Evolutionary conservation across 1,140 invertebrate species (phyloP), one percentile per base, ranked within the genome.

Genomic region (Zaprionus davidi): DNA sequence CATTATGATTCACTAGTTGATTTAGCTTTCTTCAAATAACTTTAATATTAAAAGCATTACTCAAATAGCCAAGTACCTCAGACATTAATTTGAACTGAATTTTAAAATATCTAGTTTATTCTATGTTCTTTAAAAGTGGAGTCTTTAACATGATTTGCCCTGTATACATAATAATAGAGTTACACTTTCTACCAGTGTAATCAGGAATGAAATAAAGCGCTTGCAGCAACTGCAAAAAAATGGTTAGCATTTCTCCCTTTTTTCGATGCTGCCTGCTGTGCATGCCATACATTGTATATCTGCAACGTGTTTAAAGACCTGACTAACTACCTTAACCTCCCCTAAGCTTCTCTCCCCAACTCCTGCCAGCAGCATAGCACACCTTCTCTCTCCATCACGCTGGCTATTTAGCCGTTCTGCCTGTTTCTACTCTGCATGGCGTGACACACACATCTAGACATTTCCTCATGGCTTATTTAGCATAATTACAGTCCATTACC

Each of bases 401-500:
- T 44, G 12, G 22, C 64, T 66, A 44, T 67, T 67, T 58, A 58
- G 38, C 41, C 53, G 55, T 67, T 58, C 55, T 58, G 65, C 28
- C 26, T 36, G 24, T 57, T 24, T 28, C 22, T 22, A 41, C 11
- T 49, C 26, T 49, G 24, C 34, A 57, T 59, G 70, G 63, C 59
- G 77, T 77, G 68, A 68, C 59, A 76, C 46, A 55, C 62, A 74
- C 71, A 57, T 72, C 68, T 59, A 20, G 46, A 22, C 74, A 79
- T 88, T 84, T 87, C 71, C 77, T 76, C 78, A 84, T 81, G 84
- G 75, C 84, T 88, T 87, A 88, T 88, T 87, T 87, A 87, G 84
- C 84, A 87, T 87, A 87, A 87, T 87, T 87, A 84, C 84, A 84
- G 85, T 88, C 84, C 84, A 87, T 87, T 87, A 87, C 81, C 85